Percentiles rank a stretch among this genome's conserved stretches.
Evolutionary conservation across 92 coral and sea anemone genomes (phyloP).

Genomic region (Siderastrea radians): DNA sequence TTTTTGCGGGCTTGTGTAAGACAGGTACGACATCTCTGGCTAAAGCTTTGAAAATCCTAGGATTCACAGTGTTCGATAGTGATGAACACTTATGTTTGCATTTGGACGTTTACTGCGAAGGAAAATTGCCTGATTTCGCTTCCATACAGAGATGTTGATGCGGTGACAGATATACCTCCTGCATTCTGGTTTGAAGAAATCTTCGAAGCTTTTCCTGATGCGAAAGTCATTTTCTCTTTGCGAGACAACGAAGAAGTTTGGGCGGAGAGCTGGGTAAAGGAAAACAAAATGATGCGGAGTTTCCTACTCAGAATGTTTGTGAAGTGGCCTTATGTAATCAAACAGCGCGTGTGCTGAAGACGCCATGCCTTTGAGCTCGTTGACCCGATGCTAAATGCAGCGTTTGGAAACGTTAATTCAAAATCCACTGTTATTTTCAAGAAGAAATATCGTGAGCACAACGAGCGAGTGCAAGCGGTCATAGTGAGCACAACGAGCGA

Average conservation of each 20-base stretch:
- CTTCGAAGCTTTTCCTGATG: neutral
- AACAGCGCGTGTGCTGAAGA: no score
- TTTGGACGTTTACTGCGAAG: neutral
- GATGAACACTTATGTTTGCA: neutral
- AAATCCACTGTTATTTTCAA: neutral
- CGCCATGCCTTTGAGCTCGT: no score
- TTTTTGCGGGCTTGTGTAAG: no score
- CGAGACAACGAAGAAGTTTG: neutral
- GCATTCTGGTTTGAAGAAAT: neutral
- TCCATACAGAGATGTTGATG: neutral
- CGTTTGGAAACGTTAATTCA: neutral
- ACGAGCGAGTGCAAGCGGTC: neutral
- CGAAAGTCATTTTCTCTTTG: neutral
- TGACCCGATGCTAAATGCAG: neutral
- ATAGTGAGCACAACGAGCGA: neutral
- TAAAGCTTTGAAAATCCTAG: neutral
- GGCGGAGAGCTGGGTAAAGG: neutral
- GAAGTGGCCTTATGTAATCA: no score
- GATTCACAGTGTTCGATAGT: neutral
- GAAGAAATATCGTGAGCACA: neutral
- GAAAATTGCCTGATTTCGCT: neutral
- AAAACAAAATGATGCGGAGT: no score
- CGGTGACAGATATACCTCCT: neutral
- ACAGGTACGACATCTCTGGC: neutral
- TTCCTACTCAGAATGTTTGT: no score